Base-by-base conservation (phyloP, 2,888 invertebrate genomes). In the Heliconius sara region DNA sequence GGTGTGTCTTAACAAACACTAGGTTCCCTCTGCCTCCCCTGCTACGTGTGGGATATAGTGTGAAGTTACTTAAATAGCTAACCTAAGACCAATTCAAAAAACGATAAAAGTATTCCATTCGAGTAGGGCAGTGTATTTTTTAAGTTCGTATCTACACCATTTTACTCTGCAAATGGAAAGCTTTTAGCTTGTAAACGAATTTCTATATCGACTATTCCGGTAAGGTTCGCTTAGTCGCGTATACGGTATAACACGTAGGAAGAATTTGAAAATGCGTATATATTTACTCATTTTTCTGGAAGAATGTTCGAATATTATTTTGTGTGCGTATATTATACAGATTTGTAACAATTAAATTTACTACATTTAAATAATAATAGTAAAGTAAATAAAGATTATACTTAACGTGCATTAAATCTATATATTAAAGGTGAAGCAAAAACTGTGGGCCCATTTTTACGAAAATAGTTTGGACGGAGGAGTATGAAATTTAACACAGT, bases 171-270 rank as follows among this genome's bases (percentile, higher is more conserved):
- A 91, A 92, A 93, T 92, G 90, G 91, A 92, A 92, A 92, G 91
- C 93, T 92, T 93, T 92, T 92, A 93, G 88, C 88, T 88, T 88
- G 87, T 91, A 91, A 91, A 91, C 89, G 90, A 92, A 92, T 92
- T 92, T 90, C 88, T 90, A 86, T 87, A 87, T 85, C 78, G 72
- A 74, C 82, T 86, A 86, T 85, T 86, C 82, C 79, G 81, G 85
- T 71, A 83, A 82, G 82, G 84, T 83, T 84, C 84, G 80, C 77
- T 80, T 80, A 79, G 79, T 81, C 80, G 80, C 71, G 76, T 66
- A 68, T 52, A 52, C 52, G 7, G 9, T 52, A 52, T 79, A 76
- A 80, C 79, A 77, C 57, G 63, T 81, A 76, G 78, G 76, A 81
- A 81, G 77, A 80, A 79, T 81, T 79, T 72, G 72, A 77, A 79